Conservation (phyloP, 1,140 invertebrate genomes). For the Solenopsis fugax region DNA sequence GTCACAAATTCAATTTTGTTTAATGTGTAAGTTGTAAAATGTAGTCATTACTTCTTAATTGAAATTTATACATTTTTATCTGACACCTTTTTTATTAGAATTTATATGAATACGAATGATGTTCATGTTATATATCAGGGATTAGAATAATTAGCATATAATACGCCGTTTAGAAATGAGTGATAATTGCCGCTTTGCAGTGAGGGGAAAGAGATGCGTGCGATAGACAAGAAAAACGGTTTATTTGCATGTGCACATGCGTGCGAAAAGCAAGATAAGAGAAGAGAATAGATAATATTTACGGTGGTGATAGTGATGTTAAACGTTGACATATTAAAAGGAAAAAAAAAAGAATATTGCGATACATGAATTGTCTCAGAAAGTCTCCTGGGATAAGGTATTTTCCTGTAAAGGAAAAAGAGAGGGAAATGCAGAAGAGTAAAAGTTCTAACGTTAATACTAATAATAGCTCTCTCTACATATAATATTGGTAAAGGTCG, state of each 20-base stretch:
- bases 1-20: not conserved
- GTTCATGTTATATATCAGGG: constrained; percentile 86
- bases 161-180: constrained; percentile 75
- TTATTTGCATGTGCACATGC: not conserved
- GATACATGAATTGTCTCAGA: constrained; percentile 36
- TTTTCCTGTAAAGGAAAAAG: not conserved
- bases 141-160: constrained; percentile 85
- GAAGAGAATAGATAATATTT: constrained; percentile 21
- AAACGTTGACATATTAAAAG: constrained; percentile 49
- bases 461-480: constrained; percentile 3
- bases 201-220: constrained; percentile 10
- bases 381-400: constrained; percentile 39
- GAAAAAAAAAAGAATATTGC: constrained; percentile 58
- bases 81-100: constrained; percentile 80
- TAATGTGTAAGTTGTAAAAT: not conserved
- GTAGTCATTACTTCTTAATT: not conserved
- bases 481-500: constrained; percentile 39
- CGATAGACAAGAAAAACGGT: constrained; percentile 17
- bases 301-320: constrained; percentile 84
- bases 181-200: constrained; percentile 11
- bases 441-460: constrained; percentile 45
- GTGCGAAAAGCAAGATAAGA: constrained; percentile 8
- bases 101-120: constrained; percentile 79
- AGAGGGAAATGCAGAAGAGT: not conserved
- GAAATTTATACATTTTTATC: constrained; percentile 77